phyloP scores from a whole-genome alignment of 2,797 vertebrate species.

The Clangula hyemalis region DNA sequence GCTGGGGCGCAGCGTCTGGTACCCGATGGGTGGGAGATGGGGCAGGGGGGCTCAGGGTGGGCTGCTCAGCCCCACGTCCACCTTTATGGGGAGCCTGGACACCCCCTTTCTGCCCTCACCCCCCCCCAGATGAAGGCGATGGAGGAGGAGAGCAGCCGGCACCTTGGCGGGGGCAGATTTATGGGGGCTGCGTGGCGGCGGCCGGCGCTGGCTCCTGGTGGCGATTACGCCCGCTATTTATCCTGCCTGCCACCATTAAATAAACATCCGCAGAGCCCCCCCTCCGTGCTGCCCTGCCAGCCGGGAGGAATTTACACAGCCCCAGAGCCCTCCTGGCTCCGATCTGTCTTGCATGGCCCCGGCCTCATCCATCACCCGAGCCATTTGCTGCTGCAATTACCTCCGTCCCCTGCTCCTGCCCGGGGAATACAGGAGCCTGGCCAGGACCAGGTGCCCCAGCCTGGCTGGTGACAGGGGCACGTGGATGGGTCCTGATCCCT shows the following conservation, averaged over 20 bases:
- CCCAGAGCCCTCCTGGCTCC: not conserved
- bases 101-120: not conserved
- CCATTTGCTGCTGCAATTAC: not conserved
- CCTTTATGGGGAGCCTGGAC: not conserved
- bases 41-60: not conserved
- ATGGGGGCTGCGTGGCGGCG: not conserved
- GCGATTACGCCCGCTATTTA: not conserved
- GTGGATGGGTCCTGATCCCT: not conserved
- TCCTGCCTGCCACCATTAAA: conserved; percentile 35
- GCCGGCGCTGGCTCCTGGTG: not conserved
- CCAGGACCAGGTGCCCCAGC: not conserved
- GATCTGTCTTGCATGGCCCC: not conserved
- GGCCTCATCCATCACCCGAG: conserved; percentile 8
- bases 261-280: not conserved
- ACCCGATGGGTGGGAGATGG: fast-evolving
- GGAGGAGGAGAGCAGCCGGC: not conserved
- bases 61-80: not conserved
- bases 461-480: not conserved
- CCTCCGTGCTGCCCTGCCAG: not conserved
- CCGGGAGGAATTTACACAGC: not conserved
- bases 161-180: not conserved
- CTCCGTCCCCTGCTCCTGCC: not conserved
- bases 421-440: no score
- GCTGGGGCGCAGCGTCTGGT: not conserved
- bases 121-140: not conserved